Evolutionary conservation across 2,113 vertebrate genomes (phyloP), one percentile per base, ranked within the genome.

Genomic region (Petaurus breviceps): DNA sequence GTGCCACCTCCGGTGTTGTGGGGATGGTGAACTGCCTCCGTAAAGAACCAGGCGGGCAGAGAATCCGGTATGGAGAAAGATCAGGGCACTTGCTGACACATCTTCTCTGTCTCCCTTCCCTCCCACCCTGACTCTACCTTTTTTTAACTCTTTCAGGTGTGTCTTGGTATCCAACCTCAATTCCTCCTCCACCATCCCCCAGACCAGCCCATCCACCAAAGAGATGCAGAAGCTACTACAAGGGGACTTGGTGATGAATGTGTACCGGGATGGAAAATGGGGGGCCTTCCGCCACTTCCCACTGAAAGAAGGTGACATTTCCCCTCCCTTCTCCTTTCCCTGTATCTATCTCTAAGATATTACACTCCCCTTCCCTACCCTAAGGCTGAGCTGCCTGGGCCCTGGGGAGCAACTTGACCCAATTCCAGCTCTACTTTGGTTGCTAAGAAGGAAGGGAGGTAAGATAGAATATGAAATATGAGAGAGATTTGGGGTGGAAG

Each of bases 21-120:
- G 99, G 99, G 95, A 98, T 99, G 99, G 99, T 99, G 95, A 99
- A 99, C 98, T 99, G 99, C 97, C 99, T 99, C 37, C 99, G 99
- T 49, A 99, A 99, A 95, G 99, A 99, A 97, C 99, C 99, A 0
- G 99, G 99, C 0, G 99, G 99, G 16, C 98, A 99, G 94, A 98
- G 99, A n/a, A 99, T 99, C 97, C 99, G 99, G 99, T 99, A 98
- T 0, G 93, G 68, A 68, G 94, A 23, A 52, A 3, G 0, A 7
- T 49, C 90, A 49, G 90, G 3, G 47, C 9, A 43, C 24, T 47
- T 2, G 47, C 46, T 68, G 46, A 28, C 14, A 47, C 4, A 24
- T 50, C 89, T 68, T 57, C 92, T 19, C 0, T 14, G 0, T 22
- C 0, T 22, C 3, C 54, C 55, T 7, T 9, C 1, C 1, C 0